Percentiles rank a stretch among this genome's conserved stretches.
phyloP scores from a whole-genome alignment of 1,140 invertebrate genomes.

The Antheraea pernyi region DNA sequence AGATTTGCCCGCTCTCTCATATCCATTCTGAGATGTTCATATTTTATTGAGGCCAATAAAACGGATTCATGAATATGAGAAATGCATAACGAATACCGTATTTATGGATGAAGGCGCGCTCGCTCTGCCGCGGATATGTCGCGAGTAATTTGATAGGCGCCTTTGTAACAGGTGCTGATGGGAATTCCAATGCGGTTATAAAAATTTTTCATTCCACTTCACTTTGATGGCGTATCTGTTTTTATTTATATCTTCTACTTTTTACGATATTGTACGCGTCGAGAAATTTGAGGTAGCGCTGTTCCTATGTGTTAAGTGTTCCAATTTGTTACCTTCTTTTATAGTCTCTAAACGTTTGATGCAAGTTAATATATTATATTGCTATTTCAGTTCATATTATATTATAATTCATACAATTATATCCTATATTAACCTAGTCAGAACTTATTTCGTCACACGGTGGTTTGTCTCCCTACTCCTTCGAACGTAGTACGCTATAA shows the following conservation, averaged over 20 bases:
- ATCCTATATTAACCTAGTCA: too few species aligned
- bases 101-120: slow-evolving; percentile 74
- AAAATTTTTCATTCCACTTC: slow-evolving; percentile 38
- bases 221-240: slow-evolving; percentile 44
- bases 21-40: slow-evolving; percentile 80
- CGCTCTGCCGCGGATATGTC: slow-evolving; percentile 67
- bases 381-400: too few species aligned
- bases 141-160: slow-evolving; percentile 74
- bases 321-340: background rate
- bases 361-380: too few species aligned
- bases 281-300: slow-evolving; percentile 8
- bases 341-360: too few species aligned
- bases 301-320: slow-evolving; percentile 16
- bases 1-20: slow-evolving; percentile 77
- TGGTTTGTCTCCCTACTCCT: too few species aligned
- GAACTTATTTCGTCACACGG: too few species aligned
- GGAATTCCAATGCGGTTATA: slow-evolving; percentile 68
- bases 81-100: slow-evolving; percentile 78
- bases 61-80: slow-evolving; percentile 80
- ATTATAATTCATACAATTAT: too few species aligned
- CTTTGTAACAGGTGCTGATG: slow-evolving; percentile 77
- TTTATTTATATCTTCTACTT: slow-evolving; percentile 32
- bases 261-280: background rate
- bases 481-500: too few species aligned
- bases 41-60: slow-evolving; percentile 81